These are phyloP conservation scores for Pseudomugil tenellus DNA, from an alignment of 2,797 vertebrate genomes.

Conservation along the genomic window DNA sequence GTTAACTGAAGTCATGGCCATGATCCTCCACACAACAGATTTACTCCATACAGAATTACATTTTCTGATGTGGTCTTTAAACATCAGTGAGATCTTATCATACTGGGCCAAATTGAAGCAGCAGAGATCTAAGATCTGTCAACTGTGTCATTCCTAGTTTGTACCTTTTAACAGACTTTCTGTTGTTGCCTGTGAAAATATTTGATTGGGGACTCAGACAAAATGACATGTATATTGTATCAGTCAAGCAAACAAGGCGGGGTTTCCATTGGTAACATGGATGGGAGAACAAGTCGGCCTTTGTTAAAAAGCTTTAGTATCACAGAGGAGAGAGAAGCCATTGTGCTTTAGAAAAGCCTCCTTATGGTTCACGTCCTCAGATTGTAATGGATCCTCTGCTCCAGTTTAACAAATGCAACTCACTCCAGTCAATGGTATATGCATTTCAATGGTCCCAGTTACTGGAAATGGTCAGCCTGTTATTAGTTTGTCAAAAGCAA, in stretches of 20 bases:
- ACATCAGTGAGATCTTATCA: constrained; percentile 1
- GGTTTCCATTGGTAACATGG: constrained; percentile 73
- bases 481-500: constrained; percentile 40
- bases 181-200: constrained; percentile 29
- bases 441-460: constrained; percentile 53
- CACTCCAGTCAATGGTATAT: constrained; percentile 61
- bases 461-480: constrained; percentile 45
- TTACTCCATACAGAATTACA: constrained; percentile 17
- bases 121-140: not conserved
- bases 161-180: constrained; percentile 16
- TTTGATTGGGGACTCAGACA: constrained; percentile 62
- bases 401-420: constrained; percentile 68
- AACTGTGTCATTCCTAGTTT: not conserved
- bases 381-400: constrained; percentile 79
- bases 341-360: constrained; percentile 83
- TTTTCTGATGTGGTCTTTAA: constrained; percentile 22
- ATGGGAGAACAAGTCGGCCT: constrained; percentile 79
- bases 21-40: constrained; percentile 22
- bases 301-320: constrained; percentile 81
- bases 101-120: constrained; percentile 4
- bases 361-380: constrained; percentile 80
- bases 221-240: constrained; percentile 72
- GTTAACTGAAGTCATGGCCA: constrained; percentile 15
- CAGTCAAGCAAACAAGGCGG: constrained; percentile 69
- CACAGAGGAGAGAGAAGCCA: constrained; percentile 80